These are phyloP conservation scores for Eustalomyia histrio DNA, from an alignment of 2,888 invertebrate genomes.

Conservation along the genomic window DNA sequence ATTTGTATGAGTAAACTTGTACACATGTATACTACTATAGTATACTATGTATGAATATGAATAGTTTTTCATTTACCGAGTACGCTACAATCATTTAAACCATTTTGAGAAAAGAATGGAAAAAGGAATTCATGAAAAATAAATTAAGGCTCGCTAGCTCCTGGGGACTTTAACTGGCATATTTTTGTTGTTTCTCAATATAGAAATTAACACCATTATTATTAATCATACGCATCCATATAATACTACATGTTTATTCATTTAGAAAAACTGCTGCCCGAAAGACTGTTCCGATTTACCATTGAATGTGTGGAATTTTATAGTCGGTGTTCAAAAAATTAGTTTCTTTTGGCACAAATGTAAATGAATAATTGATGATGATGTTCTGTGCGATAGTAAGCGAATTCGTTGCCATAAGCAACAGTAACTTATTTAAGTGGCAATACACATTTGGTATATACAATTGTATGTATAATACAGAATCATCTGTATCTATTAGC, in stretches of 20 bases:
- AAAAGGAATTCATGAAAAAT: neutral
- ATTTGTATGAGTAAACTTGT: neutral
- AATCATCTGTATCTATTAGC: neutral
- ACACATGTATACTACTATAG: no score
- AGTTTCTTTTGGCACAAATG: neutral
- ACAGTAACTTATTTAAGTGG: constrained; percentile 21
- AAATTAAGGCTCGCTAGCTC: no score
- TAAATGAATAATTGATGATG: neutral
- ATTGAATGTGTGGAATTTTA: no score
- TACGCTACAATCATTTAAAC: neutral
- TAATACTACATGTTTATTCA: no score
- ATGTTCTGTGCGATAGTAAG: neutral
- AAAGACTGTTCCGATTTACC: no score
- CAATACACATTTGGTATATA: constrained; percentile 4
- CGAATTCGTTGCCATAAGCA: constrained; percentile 24
- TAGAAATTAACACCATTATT: no score
- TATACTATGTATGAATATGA: neutral
- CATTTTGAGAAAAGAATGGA: no score
- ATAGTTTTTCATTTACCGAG: neutral
- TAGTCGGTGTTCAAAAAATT: no score
- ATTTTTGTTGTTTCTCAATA: no score
- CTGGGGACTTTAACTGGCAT: no score
- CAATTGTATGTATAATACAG: constrained; percentile 9
- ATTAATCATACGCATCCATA: no score
- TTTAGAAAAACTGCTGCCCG: no score